These are phyloP conservation scores for Marmota flaviventris DNA, from an alignment of 2,113 vertebrate species.

Conservation along the genomic window DNA sequence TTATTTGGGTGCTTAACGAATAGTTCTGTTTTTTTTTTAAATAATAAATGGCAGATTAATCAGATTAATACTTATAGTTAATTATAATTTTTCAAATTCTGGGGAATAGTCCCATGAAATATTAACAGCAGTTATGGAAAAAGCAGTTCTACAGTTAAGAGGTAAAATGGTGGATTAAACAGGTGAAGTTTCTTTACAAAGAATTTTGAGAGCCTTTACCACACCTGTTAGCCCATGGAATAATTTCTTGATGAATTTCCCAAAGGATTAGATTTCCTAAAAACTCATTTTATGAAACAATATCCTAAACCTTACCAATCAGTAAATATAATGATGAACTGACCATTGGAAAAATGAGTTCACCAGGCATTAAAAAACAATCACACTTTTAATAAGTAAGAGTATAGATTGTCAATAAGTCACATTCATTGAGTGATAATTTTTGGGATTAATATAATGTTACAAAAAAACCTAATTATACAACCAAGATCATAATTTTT, in stretches of 20 bases:
- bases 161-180: neutral
- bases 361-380: neutral
- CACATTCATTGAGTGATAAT: neutral
- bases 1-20: neutral
- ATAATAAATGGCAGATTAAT: neutral
- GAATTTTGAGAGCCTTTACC: neutral
- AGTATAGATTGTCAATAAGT: neutral
- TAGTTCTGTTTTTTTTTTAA: neutral
- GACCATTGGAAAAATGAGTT: neutral
- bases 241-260: neutral
- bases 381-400: slow-evolving; percentile 4
- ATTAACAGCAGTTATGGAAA: neutral
- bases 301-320: neutral
- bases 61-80: neutral
- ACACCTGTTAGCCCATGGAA: neutral
- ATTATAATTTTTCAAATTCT: neutral
- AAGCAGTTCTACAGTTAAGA: neutral
- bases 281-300: neutral
- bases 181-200: neutral
- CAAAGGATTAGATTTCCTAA: neutral
- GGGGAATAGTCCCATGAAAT: neutral
- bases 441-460: neutral
- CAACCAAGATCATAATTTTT: neutral
- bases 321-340: slow-evolving; percentile 1
- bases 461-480: neutral